Conservation (phyloP, 2,113 vertebrate genomes). For the Melanostigma gelatinosum region DNA sequence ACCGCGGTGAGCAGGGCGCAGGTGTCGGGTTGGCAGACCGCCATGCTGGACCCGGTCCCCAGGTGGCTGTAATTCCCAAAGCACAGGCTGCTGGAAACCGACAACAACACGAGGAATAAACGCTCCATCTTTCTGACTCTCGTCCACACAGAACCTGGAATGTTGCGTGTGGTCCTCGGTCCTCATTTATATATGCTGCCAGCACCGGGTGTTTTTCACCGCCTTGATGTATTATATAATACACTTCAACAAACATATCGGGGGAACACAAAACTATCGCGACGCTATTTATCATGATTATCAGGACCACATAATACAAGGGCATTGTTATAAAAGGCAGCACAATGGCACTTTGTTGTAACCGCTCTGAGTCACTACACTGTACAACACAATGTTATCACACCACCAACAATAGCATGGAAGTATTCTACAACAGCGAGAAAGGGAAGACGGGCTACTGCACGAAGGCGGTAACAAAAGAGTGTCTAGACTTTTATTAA, state of each 20-base stretch:
- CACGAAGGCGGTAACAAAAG: not conserved
- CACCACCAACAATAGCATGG: not conserved
- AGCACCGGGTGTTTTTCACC: not conserved
- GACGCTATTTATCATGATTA: not conserved
- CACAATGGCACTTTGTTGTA: slow-evolving; percentile 1
- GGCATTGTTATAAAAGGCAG: not conserved
- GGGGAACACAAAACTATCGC: not conserved
- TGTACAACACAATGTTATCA: slow-evolving; percentile 18
- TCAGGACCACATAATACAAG: not conserved
- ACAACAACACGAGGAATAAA: slow-evolving; percentile 19
- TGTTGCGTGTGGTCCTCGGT: not conserved
- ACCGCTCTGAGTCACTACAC: not conserved
- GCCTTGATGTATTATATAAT: not conserved
- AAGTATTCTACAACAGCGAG: not conserved
- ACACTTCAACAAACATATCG: slow-evolving; percentile 2
- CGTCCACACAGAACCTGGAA: not conserved
- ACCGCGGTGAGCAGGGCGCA: slow-evolving; percentile 42
- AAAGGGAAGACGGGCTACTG: not conserved
- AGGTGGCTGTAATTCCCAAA: slow-evolving; percentile 29
- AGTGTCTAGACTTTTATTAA: not conserved
- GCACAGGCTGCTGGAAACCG: slow-evolving; percentile 21
- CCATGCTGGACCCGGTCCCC: slow-evolving; percentile 30
- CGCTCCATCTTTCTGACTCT: not conserved
- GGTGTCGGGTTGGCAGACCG: slow-evolving; percentile 60
- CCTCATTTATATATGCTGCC: not conserved